A percentile compares a stretch with the other conserved stretches of the same genome.
These are phyloP conservation scores for Forbesichthys papilliferus DNA, from an alignment of 2,113 vertebrate species.

Conservation along the genomic window DNA sequence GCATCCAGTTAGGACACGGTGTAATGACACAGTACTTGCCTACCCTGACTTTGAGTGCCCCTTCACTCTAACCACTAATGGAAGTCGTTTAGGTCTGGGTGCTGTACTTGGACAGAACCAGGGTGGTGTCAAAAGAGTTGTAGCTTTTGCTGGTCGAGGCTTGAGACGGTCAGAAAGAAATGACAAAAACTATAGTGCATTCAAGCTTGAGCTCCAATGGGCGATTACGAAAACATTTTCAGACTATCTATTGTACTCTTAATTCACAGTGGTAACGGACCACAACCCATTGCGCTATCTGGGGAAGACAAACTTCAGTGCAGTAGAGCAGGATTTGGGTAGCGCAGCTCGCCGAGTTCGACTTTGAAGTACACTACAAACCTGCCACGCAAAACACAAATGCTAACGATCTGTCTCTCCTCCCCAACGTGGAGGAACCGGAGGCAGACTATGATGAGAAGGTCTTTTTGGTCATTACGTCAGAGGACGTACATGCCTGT, in stretches of 20 bases:
- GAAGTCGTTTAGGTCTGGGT: not conserved
- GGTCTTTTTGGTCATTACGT: slow-evolving; percentile 1
- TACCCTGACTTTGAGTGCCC: slow-evolving; percentile 9
- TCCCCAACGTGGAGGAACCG: not conserved
- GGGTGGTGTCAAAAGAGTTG: not conserved
- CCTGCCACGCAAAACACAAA: no score
- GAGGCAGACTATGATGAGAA: not conserved
- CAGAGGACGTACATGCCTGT: slow-evolving; percentile 16
- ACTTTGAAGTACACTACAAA: slow-evolving; percentile 10
- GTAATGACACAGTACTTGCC: slow-evolving; percentile 14
- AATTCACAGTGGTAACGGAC: not conserved
- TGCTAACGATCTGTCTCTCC: no score
- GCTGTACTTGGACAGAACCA: slow-evolving; percentile 14
- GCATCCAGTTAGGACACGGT: no score
- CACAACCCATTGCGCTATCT: not conserved
- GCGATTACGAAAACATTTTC: not conserved
- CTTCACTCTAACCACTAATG: slow-evolving; percentile 10
- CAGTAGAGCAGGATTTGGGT: not conserved
- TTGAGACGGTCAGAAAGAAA: not conserved
- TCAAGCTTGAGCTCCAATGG: slow-evolving; percentile 3
- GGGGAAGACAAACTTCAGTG: not conserved
- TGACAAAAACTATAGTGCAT: slow-evolving; percentile 10
- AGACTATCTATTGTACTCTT: not conserved
- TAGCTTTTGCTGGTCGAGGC: slow-evolving; percentile 10
- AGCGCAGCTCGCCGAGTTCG: not conserved